A percentile compares a stretch with the other conserved stretches of the same genome.
Evolutionary conservation across 2,797 vertebrate genomes (phyloP).

Genomic region (Bucorvus abyssinicus): DNA sequence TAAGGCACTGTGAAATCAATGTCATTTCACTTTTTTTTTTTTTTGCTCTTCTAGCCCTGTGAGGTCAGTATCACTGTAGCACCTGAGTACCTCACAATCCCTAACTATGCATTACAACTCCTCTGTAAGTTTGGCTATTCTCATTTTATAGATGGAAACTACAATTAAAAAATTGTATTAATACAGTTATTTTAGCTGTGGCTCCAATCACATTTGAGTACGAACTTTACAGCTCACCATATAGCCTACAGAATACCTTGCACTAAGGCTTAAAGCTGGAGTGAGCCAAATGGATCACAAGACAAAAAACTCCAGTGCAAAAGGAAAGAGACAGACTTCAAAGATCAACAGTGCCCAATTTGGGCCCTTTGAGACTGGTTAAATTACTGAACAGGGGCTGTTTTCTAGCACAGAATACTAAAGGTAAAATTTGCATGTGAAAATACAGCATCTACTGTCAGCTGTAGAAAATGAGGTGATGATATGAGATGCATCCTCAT

Average conservation of each 20-base stretch:
- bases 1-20: background rate
- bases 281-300: background rate
- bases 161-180: background rate
- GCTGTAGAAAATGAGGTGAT: background rate
- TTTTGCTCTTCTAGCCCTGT: background rate
- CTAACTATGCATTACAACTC: background rate
- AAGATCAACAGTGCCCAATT: fast-evolving
- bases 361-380: background rate
- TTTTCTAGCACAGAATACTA: background rate
- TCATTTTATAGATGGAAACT: background rate
- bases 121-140: background rate
- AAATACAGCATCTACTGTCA: background rate
- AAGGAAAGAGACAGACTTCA: background rate
- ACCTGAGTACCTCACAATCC: background rate
- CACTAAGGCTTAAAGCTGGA: background rate
- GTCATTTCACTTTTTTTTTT: background rate
- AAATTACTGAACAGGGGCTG: background rate
- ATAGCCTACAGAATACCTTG: background rate
- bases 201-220: background rate
- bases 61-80: background rate
- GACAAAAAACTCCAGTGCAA: background rate
- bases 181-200: background rate
- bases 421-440: background rate
- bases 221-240: background rate
- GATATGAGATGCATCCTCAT: background rate